These are phyloP conservation scores for Heliconius sara DNA, from an alignment of 2,888 invertebrate species.

Conservation along the genomic window DNA sequence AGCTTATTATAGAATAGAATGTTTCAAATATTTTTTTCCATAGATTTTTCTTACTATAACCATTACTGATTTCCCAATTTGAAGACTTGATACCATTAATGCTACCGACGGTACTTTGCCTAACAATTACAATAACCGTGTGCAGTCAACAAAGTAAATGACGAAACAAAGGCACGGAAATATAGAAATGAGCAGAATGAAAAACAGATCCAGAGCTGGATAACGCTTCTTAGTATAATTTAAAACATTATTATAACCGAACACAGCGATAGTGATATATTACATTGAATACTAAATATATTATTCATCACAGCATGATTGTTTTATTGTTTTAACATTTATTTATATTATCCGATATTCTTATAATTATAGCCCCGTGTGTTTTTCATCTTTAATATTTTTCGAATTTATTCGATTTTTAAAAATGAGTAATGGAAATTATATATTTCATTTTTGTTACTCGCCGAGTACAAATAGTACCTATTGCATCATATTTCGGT, in stretches of 20 bases:
- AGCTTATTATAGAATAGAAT: background rate
- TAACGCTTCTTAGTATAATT: constrained; percentile 40
- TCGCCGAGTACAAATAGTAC: background rate
- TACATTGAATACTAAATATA: constrained; percentile 51
- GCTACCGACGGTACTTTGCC: background rate
- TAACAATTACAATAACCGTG: background rate
- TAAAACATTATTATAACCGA: constrained; percentile 55
- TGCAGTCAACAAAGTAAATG: constrained; percentile 42
- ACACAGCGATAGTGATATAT: constrained; percentile 70
- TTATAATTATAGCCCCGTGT: background rate
- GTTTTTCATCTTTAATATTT: too few relatives aligned
- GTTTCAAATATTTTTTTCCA: background rate
- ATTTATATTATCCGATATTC: background rate
- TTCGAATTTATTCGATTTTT: too few relatives aligned
- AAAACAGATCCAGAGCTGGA: constrained; percentile 43
- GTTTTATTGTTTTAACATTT: constrained; percentile 42
- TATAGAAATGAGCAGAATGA: constrained; percentile 71
- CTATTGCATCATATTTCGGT: background rate
- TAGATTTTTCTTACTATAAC: background rate
- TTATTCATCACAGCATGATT: constrained; percentile 50
- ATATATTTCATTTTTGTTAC: background rate
- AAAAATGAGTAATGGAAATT: background rate
- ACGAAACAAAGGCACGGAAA: constrained; percentile 72
- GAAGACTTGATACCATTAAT: constrained; percentile 6
- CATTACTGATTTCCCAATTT: background rate